These are phyloP conservation scores for Aselliscus stoliczkanus DNA, from an alignment of 2,797 vertebrate species.

Conservation along the genomic window DNA sequence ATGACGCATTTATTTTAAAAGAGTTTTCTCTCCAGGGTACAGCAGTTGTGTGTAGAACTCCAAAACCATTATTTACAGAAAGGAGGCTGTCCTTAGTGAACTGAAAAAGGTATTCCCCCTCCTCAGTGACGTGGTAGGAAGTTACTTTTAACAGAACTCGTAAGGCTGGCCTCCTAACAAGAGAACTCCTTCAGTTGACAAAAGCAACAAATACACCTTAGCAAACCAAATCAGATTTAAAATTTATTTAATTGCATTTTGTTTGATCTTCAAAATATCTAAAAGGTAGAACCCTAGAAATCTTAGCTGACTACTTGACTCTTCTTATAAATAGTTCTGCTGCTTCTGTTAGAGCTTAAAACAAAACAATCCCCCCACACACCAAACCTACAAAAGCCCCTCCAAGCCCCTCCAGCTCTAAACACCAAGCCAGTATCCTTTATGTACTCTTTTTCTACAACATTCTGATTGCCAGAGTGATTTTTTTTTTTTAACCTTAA, in stretches of 20 bases:
- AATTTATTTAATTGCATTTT: conserved; percentile 52
- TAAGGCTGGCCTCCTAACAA: conserved; percentile 14
- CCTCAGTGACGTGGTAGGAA: conserved; percentile 2
- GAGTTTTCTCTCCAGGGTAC: conserved; percentile 23
- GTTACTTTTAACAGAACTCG: conserved; percentile 43
- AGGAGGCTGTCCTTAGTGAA: neutral
- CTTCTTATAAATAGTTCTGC: conserved; percentile 39
- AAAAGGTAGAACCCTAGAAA: conserved; percentile 40
- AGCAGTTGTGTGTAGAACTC: neutral
- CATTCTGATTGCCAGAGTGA: conserved; percentile 20
- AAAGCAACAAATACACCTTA: neutral
- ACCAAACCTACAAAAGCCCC: neutral
- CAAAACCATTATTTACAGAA: conserved; percentile 44
- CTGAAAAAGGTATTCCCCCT: conserved; percentile 14
- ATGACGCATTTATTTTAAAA: conserved; percentile 31
- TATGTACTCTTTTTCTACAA: conserved; percentile 33
- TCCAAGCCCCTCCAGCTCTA: conserved; percentile 21
- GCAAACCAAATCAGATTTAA: conserved; percentile 53
- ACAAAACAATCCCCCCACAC: neutral
- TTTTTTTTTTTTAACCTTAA: conserved; percentile 45
- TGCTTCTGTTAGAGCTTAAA: neutral
- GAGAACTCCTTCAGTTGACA: conserved; percentile 17
- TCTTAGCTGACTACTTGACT: conserved; percentile 12
- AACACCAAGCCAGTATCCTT: conserved; percentile 43
- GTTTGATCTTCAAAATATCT: conserved; percentile 40